Conservation (phyloP, 2,888 invertebrate genomes). For the Diloba caeruleocephala region DNA sequence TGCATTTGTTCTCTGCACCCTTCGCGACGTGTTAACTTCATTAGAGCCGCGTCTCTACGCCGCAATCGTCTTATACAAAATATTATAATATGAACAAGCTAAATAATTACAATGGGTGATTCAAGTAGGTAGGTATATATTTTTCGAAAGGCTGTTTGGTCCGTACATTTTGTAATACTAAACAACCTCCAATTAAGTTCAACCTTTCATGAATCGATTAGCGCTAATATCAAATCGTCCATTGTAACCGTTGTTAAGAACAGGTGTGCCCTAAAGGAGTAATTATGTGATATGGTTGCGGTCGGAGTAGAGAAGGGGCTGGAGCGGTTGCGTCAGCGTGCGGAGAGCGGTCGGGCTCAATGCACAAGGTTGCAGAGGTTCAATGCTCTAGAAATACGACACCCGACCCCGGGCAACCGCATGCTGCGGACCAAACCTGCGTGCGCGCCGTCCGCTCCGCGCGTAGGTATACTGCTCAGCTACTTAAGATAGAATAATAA, state of each 20-base stretch:
- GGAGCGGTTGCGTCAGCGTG: conserved; percentile 84
- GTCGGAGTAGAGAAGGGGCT: conserved; percentile 84
- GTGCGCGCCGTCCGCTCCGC: conserved; percentile 55
- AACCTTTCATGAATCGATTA: conserved; percentile 84
- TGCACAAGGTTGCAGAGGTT: conserved; percentile 88
- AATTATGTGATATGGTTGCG: conserved; percentile 82
- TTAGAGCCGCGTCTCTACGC: conserved; percentile 46
- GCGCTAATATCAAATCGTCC: conserved; percentile 71
- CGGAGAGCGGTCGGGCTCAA: conserved; percentile 87
- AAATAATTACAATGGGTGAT: conserved; percentile 46
- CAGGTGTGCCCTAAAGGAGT: conserved; percentile 87
- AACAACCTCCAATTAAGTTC: conserved; percentile 76
- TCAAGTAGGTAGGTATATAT: conserved; percentile 29
- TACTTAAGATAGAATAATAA: too few species aligned
- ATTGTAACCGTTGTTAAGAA: conserved; percentile 76
- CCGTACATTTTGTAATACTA: conserved; percentile 68
- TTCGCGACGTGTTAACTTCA: conserved; percentile 61
- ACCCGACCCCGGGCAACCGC: conserved; percentile 83
- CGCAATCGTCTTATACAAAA: conserved; percentile 18
- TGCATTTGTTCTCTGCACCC: conserved; percentile 64
- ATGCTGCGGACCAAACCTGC: conserved; percentile 67
- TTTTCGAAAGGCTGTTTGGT: conserved; percentile 52
- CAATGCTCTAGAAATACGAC: conserved; percentile 89
- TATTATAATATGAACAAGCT: conserved; percentile 25
- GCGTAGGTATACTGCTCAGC: conserved; percentile 39